Evolutionary conservation across 2,888 invertebrate species (phyloP).

Genomic region (Zonitis immaculata): DNA sequence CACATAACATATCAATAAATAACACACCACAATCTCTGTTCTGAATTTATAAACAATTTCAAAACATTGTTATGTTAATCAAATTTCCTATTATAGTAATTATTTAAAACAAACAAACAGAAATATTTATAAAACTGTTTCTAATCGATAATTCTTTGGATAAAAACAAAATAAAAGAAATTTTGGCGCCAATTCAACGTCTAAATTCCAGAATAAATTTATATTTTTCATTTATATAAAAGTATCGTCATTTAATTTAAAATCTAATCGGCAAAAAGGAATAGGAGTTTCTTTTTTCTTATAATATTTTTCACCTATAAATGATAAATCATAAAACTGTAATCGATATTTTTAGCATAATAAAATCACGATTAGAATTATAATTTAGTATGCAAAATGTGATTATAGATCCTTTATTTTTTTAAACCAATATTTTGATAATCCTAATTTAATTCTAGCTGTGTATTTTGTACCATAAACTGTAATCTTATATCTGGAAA

Average conservation of each 20-base stretch:
- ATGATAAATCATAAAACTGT: neutral
- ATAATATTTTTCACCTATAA: neutral
- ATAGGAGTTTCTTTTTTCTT: no score
- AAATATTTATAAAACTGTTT: neutral
- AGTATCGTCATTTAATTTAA: no score
- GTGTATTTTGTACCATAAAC: no score
- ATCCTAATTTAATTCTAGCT: no score
- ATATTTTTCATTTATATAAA: no score
- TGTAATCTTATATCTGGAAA: no score
- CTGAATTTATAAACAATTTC: neutral
- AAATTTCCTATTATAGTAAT: neutral
- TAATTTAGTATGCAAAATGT: neutral
- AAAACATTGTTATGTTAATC: neutral
- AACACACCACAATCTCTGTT: neutral
- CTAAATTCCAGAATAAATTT: neutral
- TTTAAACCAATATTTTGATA: no score
- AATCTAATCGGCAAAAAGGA: no score
- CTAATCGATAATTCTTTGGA: neutral
- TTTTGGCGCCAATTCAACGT: neutral
- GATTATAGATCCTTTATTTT: no score
- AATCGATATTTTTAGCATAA: neutral
- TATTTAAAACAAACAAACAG: neutral
- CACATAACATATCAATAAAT: neutral
- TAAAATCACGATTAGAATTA: neutral
- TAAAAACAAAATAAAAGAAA: neutral